Base-by-base conservation (phyloP, 2,797 vertebrate genomes). In the Gobionotothen gibberifrons region DNA sequence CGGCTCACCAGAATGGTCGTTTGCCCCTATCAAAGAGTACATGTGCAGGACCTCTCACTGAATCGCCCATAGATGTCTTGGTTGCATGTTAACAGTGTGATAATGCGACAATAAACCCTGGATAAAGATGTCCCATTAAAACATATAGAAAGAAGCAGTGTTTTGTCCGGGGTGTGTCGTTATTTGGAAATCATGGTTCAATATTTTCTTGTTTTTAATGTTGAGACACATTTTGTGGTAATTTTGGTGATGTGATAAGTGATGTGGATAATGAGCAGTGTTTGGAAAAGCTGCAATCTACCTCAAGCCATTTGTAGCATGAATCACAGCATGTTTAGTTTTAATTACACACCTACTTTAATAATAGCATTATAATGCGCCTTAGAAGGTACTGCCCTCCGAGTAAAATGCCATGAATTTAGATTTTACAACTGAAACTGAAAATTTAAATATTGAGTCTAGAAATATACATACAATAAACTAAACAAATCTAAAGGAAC, bases 1-100 rank as follows among this genome's bases (percentile, higher is more conserved):
- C 69, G 94, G 95, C 88, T 92, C 72, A 92, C 94, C 94, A 93
- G 91, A 93, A 93, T 94, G 93, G 94, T 92, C 90, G 82, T 94
- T 92, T 69, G 84, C 90, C 88, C 90, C 84, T 92, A 93, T 94
- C 93, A 94, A 95, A 94, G 94, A 85, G 72, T 91, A 86, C 90
- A 92, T 93, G 90, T 89, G 90, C 91, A 91, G 89, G 92, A 93
- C 90, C 90, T 93, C 87, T 91, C 79, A 72, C 86, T 91, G 85
- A 87, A 90, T 91, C 86, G 88, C 87, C 90, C 86, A 76, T 83
- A 77, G 79, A 92, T 85, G 88, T 83, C 74, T 63, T 51, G 61
- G 59, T 69, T 69, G 64, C 75, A 82, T 85, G 84, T 85, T 81
- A 83, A 85, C 58, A 61, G 66, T 42, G 54, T 64, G 60, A 83